phyloP scores from a whole-genome alignment of 53 echinoderm and acorn worm species.

The Henricia sp. region DNA sequence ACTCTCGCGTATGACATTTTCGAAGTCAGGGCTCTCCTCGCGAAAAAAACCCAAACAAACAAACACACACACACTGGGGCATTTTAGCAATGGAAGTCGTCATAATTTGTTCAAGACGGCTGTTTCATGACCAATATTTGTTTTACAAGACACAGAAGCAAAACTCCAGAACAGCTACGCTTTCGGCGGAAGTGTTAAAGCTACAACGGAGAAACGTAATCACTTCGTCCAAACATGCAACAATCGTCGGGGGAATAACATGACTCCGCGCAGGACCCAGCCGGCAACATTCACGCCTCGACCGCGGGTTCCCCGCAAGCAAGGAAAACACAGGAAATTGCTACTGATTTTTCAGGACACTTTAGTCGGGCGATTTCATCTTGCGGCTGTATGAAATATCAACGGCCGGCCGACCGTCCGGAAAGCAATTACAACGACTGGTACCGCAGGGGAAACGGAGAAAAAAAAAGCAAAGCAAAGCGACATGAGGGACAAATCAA shows the following conservation, averaged over 20 bases:
- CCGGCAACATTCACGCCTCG: not conserved
- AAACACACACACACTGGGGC: slow-evolving; percentile 5
- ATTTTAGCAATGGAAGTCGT: not conserved
- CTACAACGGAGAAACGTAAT: not conserved
- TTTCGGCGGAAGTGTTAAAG: too few species aligned
- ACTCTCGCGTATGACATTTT: slow-evolving; percentile 5
- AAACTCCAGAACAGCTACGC: not conserved
- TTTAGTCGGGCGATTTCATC: slow-evolving; percentile 32
- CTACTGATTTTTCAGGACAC: slow-evolving; percentile 49
- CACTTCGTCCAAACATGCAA: too few species aligned
- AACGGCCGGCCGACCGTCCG: slow-evolving; percentile 21
- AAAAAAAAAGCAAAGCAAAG: not conserved
- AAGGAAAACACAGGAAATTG: slow-evolving; percentile 50
- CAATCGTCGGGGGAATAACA: not conserved
- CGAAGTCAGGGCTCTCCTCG: not conserved
- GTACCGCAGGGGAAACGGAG: not conserved
- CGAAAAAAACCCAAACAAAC: too few species aligned
- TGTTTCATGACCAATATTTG: slow-evolving; percentile 6
- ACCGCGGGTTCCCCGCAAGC: slow-evolving; percentile 13
- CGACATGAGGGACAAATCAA: not conserved
- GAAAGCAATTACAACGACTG: slow-evolving; percentile 32
- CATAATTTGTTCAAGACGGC: slow-evolving; percentile 3
- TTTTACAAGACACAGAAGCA: not conserved
- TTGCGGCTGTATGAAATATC: slow-evolving; percentile 21
- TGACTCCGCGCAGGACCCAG: not conserved